Evolutionary conservation across 2,113 vertebrate species (phyloP).

Genomic region (Cephalopterus ornatus): DNA sequence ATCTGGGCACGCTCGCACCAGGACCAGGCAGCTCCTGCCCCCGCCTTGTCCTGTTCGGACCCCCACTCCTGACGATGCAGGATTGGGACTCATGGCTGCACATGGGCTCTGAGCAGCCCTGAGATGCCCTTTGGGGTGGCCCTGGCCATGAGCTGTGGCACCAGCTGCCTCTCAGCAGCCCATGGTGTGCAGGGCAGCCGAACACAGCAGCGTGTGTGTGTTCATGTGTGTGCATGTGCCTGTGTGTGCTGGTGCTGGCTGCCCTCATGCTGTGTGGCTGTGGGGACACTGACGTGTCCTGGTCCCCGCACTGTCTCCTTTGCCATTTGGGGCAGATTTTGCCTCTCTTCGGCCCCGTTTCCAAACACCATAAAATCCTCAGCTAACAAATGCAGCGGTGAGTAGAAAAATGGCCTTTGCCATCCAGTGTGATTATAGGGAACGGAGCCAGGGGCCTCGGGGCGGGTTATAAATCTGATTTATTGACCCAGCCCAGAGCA

Average conservation of each 20-base stretch:
- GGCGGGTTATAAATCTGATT: slow-evolving; percentile 69
- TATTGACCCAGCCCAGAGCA: slow-evolving; percentile 62
- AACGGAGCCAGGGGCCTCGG: slow-evolving; percentile 52
- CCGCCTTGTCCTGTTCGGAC: background rate
- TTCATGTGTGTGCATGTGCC: rapidly evolving
- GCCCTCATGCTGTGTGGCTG: rapidly evolving
- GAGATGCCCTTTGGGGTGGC: background rate
- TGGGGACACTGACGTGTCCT: background rate
- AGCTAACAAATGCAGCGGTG: slow-evolving; percentile 3
- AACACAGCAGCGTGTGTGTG: background rate
- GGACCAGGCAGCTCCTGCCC: background rate
- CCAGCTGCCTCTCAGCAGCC: background rate
- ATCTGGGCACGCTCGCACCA: rapidly evolving
- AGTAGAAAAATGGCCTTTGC: slow-evolving; percentile 46
- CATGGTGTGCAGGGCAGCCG: rapidly evolving
- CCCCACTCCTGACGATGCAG: rapidly evolving
- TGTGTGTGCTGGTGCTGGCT: background rate
- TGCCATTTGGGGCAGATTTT: background rate
- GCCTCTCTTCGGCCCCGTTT: background rate
- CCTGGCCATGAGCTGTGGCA: background rate
- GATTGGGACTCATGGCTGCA: rapidly evolving
- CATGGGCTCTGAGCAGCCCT: background rate
- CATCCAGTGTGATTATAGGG: slow-evolving; percentile 41
- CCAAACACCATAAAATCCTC: slow-evolving; percentile 23
- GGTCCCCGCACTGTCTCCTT: background rate